These are phyloP conservation scores for Cephalopterus ornatus DNA, from an alignment of 2,113 vertebrate species.

Conservation along the genomic window DNA sequence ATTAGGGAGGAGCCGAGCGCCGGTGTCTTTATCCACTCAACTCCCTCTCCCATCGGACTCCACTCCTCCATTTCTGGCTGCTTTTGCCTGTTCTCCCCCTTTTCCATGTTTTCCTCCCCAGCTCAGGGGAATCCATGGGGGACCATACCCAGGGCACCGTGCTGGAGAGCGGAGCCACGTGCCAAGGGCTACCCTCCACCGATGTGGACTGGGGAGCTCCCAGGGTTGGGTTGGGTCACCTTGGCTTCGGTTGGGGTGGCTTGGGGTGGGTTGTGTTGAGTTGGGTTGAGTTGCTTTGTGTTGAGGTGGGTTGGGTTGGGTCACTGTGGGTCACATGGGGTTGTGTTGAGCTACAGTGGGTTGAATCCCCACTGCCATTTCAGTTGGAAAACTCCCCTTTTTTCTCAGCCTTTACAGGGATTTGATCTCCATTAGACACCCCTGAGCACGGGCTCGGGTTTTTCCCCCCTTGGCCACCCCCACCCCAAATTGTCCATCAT, in stretches of 20 bases:
- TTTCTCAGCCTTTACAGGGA: background rate
- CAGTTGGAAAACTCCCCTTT: background rate
- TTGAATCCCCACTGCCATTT: accelerated
- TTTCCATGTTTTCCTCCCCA: background rate
- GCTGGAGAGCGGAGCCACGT: accelerated
- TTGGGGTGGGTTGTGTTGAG: background rate
- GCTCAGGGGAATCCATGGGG: accelerated
- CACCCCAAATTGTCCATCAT: background rate
- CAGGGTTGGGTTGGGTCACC: background rate
- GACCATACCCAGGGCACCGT: accelerated
- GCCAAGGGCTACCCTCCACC: accelerated
- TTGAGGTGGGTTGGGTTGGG: accelerated
- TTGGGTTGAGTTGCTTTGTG: accelerated
- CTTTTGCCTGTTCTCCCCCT: background rate
- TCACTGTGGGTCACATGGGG: background rate
- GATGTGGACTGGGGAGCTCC: background rate
- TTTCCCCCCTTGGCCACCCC: background rate
- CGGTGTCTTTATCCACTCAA: accelerated
- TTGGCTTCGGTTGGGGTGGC: accelerated
- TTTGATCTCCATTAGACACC: background rate
- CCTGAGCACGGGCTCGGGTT: background rate
- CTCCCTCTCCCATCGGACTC: background rate
- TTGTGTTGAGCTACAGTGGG: accelerated
- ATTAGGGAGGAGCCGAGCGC: background rate
- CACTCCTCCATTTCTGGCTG: background rate